These are phyloP conservation scores for Rhea americana DNA, from an alignment of 2,113 vertebrate species.

Conservation along the genomic window DNA sequence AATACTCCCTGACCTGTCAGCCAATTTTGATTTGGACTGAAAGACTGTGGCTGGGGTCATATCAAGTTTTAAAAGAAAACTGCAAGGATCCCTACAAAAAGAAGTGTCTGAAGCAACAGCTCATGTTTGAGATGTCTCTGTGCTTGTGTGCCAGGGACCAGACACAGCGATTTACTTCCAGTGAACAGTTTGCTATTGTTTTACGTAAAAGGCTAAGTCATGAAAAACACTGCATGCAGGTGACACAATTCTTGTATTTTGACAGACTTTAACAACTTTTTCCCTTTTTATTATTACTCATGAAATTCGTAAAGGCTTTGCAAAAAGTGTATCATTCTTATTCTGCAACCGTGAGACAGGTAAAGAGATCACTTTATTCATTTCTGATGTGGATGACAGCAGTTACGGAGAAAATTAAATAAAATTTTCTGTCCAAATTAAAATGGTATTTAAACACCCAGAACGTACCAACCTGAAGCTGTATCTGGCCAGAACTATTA, in stretches of 20 bases:
- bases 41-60: not conserved
- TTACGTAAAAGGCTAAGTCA: not conserved
- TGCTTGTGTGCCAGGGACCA: not conserved
- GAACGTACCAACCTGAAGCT: not conserved
- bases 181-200: not conserved
- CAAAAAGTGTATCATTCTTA: not conserved
- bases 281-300: not conserved
- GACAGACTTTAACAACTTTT: not conserved
- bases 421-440: not conserved
- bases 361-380: not conserved
- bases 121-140: not conserved
- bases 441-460: not conserved
- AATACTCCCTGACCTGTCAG: not conserved
- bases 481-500: not conserved
- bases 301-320: not conserved
- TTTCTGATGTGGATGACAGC: not conserved
- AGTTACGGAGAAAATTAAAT: not conserved
- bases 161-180: not conserved
- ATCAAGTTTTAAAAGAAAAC: not conserved
- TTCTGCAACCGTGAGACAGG: accelerated
- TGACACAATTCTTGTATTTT: not conserved
- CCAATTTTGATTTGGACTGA: not conserved
- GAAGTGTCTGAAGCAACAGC: not conserved
- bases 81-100: not conserved
- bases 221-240: not conserved